Percentiles rank a stretch among this genome's conserved stretches.
These are phyloP conservation scores for Mormyrus lacerda DNA, from an alignment of 2,113 vertebrate genomes.

Conservation along the genomic window DNA sequence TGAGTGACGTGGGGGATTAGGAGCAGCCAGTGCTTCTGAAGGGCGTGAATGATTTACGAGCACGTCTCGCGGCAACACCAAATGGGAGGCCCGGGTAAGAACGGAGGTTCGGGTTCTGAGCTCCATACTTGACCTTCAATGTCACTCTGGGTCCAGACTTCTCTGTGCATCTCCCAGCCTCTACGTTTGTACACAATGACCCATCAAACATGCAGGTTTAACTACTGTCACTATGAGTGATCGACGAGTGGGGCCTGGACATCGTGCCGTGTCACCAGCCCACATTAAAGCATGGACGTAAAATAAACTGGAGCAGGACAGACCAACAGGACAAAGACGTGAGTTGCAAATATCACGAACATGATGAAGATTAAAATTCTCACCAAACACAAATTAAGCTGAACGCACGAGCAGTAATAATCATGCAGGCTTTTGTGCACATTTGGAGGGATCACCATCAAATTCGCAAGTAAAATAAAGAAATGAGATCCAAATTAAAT, in stretches of 20 bases:
- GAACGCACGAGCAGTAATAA: background rate
- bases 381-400: background rate
- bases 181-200: background rate
- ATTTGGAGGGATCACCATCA: conserved; percentile 2
- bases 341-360: background rate
- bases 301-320: conserved; percentile 5
- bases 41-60: background rate
- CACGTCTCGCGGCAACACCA: background rate
- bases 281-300: background rate
- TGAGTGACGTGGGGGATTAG: background rate
- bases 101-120: background rate
- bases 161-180: background rate
- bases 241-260: background rate
- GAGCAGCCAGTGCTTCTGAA: background rate
- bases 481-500: conserved; percentile 11
- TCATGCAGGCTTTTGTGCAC: conserved; percentile 5
- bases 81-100: background rate
- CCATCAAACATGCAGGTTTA: background rate
- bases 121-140: background rate
- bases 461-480: background rate
- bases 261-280: background rate
- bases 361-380: background rate
- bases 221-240: background rate
- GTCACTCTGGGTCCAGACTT: background rate
- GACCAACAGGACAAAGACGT: background rate